phyloP scores from a whole-genome alignment of 2,797 vertebrate species.

The Galagoides demidoff region DNA sequence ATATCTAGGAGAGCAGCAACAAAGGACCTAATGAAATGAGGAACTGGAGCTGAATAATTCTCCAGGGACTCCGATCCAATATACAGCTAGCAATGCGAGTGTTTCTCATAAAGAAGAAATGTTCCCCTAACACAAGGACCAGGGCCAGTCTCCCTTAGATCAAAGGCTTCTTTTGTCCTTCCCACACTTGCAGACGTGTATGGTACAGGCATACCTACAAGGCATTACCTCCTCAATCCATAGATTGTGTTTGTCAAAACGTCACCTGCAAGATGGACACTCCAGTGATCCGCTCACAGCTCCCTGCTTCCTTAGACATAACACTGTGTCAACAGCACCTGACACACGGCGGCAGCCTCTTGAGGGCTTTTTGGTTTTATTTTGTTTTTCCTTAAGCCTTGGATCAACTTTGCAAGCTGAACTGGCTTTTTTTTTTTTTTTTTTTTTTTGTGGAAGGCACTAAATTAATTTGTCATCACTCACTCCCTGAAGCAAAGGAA shows the following conservation, averaged over 20 bases:
- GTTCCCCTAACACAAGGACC: neutral
- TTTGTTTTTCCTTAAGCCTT: neutral
- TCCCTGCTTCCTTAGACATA: slow-evolving; percentile 34
- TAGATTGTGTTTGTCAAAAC: neutral
- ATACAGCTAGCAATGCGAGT: neutral
- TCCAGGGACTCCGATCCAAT: neutral
- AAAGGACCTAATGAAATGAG: neutral
- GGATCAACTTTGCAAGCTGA: slow-evolving; percentile 68
- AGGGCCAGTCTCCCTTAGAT: neutral
- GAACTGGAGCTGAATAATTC: neutral
- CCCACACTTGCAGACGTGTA: neutral
- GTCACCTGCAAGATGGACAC: neutral
- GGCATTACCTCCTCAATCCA: neutral
- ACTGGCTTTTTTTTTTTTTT: slow-evolving; percentile 38
- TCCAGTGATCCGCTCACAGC: neutral
- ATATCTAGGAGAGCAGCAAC: neutral
- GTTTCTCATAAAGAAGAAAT: neutral
- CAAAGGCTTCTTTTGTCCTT: neutral
- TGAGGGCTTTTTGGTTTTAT: too few relatives aligned
- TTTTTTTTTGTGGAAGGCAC: neutral
- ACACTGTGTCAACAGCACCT: slow-evolving; percentile 24
- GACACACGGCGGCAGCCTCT: neutral
- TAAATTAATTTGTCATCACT: neutral
- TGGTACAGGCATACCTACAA: neutral
- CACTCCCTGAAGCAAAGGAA: neutral